phyloP scores from a whole-genome alignment of 1,140 invertebrate species.

The Lucilia cuprina region DNA sequence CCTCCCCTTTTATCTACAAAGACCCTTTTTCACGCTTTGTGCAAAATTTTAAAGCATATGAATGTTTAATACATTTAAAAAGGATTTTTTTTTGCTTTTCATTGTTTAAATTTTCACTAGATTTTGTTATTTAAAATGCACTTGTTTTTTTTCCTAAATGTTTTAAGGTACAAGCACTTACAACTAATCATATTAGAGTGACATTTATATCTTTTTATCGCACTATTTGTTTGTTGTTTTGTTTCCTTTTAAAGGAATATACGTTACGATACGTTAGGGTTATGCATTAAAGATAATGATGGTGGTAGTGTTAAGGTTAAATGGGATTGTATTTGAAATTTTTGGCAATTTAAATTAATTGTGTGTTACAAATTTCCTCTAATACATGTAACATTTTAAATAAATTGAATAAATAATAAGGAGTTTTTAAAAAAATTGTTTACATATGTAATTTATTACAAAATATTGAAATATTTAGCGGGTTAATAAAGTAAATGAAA shows the following conservation, averaged over 20 bases:
- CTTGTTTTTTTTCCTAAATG: conserved; percentile 17
- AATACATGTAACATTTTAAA: background rate
- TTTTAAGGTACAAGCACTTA: background rate
- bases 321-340: conserved; percentile 17
- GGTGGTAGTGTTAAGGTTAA: background rate
- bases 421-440: no score
- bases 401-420: background rate
- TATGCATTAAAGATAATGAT: background rate
- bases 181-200: conserved; percentile 11
- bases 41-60: conserved; percentile 25
- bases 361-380: background rate
- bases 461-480: no score
- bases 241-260: background rate
- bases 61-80: conserved; percentile 8
- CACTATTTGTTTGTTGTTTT: background rate
- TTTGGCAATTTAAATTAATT: conserved; percentile 21
- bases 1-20: background rate
- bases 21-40: background rate
- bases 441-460: no score
- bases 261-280: background rate
- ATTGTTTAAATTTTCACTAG: background rate
- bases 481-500: background rate
- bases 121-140: conserved; percentile 17
- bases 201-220: conserved; percentile 19
- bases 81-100: conserved; percentile 12